phyloP scores from a whole-genome alignment of 1,140 invertebrate species.

The Lordiphosa mommai region DNA sequence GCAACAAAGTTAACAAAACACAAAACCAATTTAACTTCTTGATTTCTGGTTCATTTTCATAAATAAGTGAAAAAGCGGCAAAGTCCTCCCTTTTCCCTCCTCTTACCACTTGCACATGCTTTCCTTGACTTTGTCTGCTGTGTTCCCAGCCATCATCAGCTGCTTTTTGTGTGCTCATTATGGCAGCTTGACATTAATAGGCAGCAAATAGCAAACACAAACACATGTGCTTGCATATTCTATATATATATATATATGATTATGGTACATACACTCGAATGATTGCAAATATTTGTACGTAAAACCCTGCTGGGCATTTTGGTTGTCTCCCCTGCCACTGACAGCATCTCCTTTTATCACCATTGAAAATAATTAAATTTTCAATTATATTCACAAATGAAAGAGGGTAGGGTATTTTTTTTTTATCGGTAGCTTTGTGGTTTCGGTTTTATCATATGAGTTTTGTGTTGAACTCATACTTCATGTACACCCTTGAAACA shows the following conservation, averaged over 20 bases:
- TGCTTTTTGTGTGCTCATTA: slow-evolving; percentile 72
- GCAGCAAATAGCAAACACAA: slow-evolving; percentile 47
- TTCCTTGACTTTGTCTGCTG: slow-evolving; percentile 4
- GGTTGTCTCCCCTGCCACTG: background rate
- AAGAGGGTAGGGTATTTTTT: slow-evolving; percentile 27
- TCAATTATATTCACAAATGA: slow-evolving; percentile 49
- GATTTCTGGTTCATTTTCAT: slow-evolving; percentile 67
- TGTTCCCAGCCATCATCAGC: slow-evolving; percentile 51
- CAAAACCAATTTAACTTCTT: slow-evolving; percentile 77
- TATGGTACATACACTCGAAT: slow-evolving; percentile 6
- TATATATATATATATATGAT: background rate
- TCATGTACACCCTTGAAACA: too few relatives aligned
- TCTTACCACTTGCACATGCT: background rate
- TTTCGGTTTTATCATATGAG: slow-evolving; percentile 2
- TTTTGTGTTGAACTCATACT: too few relatives aligned
- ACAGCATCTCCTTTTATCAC: slow-evolving; percentile 1
- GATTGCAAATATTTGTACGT: slow-evolving; percentile 25
- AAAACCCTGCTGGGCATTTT: background rate
- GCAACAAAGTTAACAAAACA: slow-evolving; percentile 67
- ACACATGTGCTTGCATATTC: slow-evolving; percentile 12
- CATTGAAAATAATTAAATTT: slow-evolving; percentile 59
- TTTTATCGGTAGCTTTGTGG: slow-evolving; percentile 5
- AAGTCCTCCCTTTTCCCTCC: slow-evolving; percentile 2
- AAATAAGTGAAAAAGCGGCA: slow-evolving; percentile 59
- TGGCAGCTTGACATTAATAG: slow-evolving; percentile 70